A percentile compares a stretch with the other conserved stretches of the same genome.
Evolutionary conservation across 2,113 vertebrate genomes (phyloP).

Genomic region (Pipa parva): DNA sequence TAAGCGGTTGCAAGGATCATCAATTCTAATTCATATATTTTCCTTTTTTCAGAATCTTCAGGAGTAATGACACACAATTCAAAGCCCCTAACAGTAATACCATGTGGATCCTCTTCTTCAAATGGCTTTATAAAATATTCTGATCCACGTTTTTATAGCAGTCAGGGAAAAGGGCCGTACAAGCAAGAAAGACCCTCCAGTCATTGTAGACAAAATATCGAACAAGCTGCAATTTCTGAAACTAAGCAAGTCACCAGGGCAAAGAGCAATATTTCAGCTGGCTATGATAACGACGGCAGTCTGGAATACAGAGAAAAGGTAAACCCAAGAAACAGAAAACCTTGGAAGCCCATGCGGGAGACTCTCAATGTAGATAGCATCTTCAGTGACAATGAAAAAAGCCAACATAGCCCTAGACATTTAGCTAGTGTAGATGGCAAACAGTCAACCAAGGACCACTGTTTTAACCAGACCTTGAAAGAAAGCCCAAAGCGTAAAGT

Average conservation of each 20-base stretch:
- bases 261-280: slow-evolving; percentile 58
- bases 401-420: slow-evolving; percentile 69
- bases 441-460: slow-evolving; percentile 59
- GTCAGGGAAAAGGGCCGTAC: slow-evolving; percentile 77
- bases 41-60: slow-evolving; percentile 56
- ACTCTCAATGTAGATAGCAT: slow-evolving; percentile 89
- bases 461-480: slow-evolving; percentile 56
- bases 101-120: slow-evolving; percentile 53
- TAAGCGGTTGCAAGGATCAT: too few species aligned
- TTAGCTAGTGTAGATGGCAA: slow-evolving; percentile 54
- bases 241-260: slow-evolving; percentile 47
- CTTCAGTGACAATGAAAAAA: slow-evolving; percentile 76
- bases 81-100: slow-evolving; percentile 53
- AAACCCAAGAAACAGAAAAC: slow-evolving; percentile 58
- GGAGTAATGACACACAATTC: slow-evolving; percentile 62
- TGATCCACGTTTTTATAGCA: slow-evolving; percentile 68
- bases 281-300: slow-evolving; percentile 86
- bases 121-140: slow-evolving; percentile 67
- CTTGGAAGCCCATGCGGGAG: slow-evolving; percentile 87
- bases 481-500: slow-evolving; percentile 77
- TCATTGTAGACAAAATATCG: slow-evolving; percentile 50
- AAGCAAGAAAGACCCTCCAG: slow-evolving; percentile 57
- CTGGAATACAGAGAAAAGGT: slow-evolving; percentile 74
- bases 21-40: neutral
- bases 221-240: slow-evolving; percentile 45